Evolutionary conservation across 92 coral and sea anemone species (phyloP).

Genomic region (Epizoanthus fatuus): DNA sequence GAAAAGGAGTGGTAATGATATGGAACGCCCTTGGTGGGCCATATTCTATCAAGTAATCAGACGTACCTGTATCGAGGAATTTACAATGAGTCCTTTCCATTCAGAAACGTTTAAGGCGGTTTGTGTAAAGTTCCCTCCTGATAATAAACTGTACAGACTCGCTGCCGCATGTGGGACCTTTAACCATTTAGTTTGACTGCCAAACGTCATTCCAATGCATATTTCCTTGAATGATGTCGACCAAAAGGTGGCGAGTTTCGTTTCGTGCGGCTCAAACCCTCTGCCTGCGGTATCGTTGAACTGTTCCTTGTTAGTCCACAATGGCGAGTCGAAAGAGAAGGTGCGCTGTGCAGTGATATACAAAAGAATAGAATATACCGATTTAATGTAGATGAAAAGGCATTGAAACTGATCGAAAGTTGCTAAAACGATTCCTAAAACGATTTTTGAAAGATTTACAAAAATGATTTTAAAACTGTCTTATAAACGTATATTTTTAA

Average conservation of each 20-base stretch:
- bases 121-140: conserved; percentile 3
- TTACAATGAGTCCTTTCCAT: conserved; percentile 71
- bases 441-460: no score
- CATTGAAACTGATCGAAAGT: no score
- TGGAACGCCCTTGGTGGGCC: no score
- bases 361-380: not conserved
- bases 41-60: not conserved
- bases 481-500: no score
- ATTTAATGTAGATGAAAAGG: no score
- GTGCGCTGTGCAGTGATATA: not conserved
- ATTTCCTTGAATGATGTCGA: conserved; percentile 29
- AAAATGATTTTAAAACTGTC: no score
- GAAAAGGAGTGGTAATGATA: no score
- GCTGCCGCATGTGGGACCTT: conserved; percentile 42
- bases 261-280: conserved; percentile 12
- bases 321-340: conserved; percentile 11
- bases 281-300: not conserved
- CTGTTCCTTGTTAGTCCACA: conserved; percentile 23
- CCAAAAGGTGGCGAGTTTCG: conserved; percentile 37
- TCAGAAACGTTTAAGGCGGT: conserved; percentile 41
- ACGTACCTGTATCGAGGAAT: conserved; percentile 68
- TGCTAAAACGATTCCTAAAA: no score
- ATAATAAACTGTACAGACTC: conserved; percentile 53
- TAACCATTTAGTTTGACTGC: conserved; percentile 58
- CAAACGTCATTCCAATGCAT: conserved; percentile 25